These are phyloP conservation scores for Pseudochirops corinnae DNA, from an alignment of 2,797 vertebrate genomes.

Conservation along the genomic window DNA sequence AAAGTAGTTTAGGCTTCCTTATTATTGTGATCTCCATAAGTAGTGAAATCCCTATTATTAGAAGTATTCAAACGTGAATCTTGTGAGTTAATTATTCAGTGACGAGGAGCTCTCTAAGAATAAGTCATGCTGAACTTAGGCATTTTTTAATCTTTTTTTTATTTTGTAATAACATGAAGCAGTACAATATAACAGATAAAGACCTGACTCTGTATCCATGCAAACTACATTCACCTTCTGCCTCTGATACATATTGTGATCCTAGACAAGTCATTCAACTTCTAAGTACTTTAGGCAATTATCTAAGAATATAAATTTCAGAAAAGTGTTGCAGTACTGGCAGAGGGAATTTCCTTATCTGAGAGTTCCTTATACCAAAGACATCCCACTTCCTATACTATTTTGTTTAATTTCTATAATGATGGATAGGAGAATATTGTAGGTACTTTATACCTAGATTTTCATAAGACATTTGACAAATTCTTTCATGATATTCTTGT, in stretches of 20 bases:
- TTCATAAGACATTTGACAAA: not conserved
- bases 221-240: not conserved
- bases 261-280: not conserved
- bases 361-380: not conserved
- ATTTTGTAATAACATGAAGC: not conserved
- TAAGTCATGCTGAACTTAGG: not conserved
- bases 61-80: not conserved
- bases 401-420: not conserved
- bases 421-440: not conserved
- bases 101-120: not conserved
- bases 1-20: not conserved
- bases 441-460: not conserved
- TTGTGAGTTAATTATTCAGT: not conserved
- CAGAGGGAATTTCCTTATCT: not conserved
- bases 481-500: not conserved
- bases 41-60: not conserved
- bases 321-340: not conserved
- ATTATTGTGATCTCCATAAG: not conserved
- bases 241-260: not conserved
- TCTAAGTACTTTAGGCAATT: not conserved
- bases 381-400: not conserved
- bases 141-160: not conserved
- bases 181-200: not conserved
- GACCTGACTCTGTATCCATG: not conserved
- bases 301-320: not conserved